Evolutionary conservation across 1,140 invertebrate species (phyloP).

Genomic region (Brachionus paranguensis): DNA sequence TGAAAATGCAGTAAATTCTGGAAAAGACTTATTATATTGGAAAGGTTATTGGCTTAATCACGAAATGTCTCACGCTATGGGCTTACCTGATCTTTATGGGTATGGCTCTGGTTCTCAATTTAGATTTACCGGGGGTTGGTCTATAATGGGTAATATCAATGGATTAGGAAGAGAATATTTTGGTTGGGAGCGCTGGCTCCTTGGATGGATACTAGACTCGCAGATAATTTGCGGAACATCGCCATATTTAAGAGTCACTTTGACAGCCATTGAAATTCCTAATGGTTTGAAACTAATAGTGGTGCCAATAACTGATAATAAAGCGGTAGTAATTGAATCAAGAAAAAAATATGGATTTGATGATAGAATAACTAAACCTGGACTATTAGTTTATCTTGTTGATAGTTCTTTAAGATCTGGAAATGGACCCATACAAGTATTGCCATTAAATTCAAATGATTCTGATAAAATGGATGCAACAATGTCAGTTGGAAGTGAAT

Average conservation of each 20-base stretch:
- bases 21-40: background rate
- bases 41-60: background rate
- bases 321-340: background rate
- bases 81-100: background rate
- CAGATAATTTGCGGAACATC: background rate
- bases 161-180: background rate
- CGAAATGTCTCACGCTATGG: background rate
- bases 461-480: background rate
- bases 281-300: background rate
- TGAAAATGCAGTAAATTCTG: background rate
- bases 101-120: background rate
- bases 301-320: background rate
- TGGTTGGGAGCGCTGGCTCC: background rate
- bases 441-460: background rate
- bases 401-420: background rate
- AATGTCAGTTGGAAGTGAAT: background rate
- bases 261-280: background rate
- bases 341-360: constrained; percentile 5
- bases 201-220: background rate
- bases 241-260: background rate
- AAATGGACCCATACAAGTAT: background rate
- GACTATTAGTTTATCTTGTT: background rate
- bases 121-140: background rate
- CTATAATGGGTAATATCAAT: background rate
- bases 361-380: background rate